Evolutionary conservation across 37 sponge, comb jelly and placozoan genomes (phyloP).

Genomic region (Aplysina aerophoba): DNA sequence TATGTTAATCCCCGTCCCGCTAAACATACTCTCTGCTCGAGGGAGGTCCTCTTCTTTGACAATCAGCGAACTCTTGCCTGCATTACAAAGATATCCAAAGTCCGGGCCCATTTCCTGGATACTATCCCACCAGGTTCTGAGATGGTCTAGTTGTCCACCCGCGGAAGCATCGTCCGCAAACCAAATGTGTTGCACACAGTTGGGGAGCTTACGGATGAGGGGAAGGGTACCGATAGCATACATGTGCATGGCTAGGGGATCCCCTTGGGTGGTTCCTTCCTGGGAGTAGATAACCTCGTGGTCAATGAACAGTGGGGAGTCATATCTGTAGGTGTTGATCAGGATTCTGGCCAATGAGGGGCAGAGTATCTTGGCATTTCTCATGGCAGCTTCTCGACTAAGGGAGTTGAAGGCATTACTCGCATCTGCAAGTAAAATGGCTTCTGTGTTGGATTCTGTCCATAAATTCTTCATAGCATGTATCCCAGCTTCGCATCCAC

Average conservation of each 20-base stretch:
- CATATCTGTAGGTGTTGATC: conserved; percentile 5
- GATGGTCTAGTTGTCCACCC: not conserved
- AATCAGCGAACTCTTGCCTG: not conserved
- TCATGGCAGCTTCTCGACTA: not conserved
- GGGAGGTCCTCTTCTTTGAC: not conserved
- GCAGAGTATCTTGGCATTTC: not conserved
- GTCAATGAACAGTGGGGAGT: not conserved
- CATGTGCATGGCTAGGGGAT: not conserved
- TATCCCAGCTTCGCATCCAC: conserved; percentile 6
- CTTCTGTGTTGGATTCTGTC: not conserved
- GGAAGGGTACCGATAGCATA: too few species aligned
- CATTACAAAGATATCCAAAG: not conserved
- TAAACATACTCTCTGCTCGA: not conserved
- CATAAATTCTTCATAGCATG: not conserved
- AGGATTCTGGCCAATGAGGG: not conserved
- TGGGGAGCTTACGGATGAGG: not conserved
- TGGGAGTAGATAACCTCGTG: not conserved
- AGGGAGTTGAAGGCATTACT: conserved; percentile 3
- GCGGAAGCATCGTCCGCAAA: conserved; percentile 26
- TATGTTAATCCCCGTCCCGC: not conserved
- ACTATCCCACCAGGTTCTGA: not conserved
- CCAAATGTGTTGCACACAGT: not conserved
- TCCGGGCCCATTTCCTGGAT: not conserved
- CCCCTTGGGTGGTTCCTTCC: conserved; percentile 12
- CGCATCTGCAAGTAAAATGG: not conserved